Evolutionary conservation across 2,888 invertebrate genomes (phyloP).

Genomic region (Ochlodes sylvanus): DNA sequence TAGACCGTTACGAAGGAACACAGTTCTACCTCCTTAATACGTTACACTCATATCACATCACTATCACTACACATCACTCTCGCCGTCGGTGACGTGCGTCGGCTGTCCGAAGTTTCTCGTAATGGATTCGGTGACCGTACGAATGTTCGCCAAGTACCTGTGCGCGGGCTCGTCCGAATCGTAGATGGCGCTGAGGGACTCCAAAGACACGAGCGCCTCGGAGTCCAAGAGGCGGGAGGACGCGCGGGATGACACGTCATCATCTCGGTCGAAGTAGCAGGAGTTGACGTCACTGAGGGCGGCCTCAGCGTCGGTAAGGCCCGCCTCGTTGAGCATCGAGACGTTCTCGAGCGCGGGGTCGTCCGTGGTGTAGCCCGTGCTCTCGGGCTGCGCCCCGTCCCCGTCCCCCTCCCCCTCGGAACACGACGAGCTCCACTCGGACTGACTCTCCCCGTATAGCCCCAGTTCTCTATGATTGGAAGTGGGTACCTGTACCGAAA

Average conservation of each 20-base stretch:
- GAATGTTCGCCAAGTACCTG: slow-evolving; percentile 89
- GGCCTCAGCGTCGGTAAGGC: slow-evolving; percentile 94
- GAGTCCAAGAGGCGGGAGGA: slow-evolving; percentile 92
- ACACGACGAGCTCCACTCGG: slow-evolving; percentile 90
- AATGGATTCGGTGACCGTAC: slow-evolving; percentile 91
- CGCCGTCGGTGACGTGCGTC: slow-evolving; percentile 87
- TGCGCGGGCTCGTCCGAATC: slow-evolving; percentile 88
- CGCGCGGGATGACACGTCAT: slow-evolving; percentile 93
- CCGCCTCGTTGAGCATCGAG: slow-evolving; percentile 93
- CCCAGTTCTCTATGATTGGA: slow-evolving; percentile 75
- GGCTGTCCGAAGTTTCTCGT: slow-evolving; percentile 91
- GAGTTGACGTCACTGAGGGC: slow-evolving; percentile 95
- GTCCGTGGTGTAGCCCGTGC: slow-evolving; percentile 94
- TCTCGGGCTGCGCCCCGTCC: slow-evolving; percentile 84
- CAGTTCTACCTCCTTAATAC: slow-evolving; percentile 7
- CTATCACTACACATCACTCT: slow-evolving; percentile 86
- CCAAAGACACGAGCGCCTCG: slow-evolving; percentile 90
- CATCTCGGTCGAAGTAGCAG: slow-evolving; percentile 89
- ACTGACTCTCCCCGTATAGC: slow-evolving; percentile 88
- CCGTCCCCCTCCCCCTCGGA: slow-evolving; percentile 84
- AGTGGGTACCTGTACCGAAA: slow-evolving; percentile 63
- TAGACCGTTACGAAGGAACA: slow-evolving; percentile 14
- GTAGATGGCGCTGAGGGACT: slow-evolving; percentile 93
- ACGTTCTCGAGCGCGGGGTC: slow-evolving; percentile 94
- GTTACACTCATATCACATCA: slow-evolving; percentile 35